Evolutionary conservation across 2,888 invertebrate species (phyloP).

Genomic region (Drosophila rubida): DNA sequence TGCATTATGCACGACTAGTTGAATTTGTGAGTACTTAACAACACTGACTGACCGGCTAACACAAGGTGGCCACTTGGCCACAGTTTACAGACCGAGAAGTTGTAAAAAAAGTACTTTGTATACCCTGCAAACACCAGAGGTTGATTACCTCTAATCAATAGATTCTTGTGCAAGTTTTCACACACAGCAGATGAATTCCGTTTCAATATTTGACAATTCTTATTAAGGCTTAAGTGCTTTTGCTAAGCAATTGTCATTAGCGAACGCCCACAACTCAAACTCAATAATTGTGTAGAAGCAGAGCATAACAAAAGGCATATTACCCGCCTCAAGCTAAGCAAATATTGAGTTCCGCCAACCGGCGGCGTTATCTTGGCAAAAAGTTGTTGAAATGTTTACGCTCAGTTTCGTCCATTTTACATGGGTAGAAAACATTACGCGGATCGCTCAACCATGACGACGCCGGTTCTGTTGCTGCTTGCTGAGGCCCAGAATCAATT

Average conservation of each 20-base stretch:
- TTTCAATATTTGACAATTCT: neutral
- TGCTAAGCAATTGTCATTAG: neutral
- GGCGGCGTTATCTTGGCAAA: slow-evolving; percentile 31
- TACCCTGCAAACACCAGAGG: slow-evolving; percentile 32
- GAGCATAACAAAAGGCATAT: slow-evolving; percentile 1
- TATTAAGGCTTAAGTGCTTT: slow-evolving; percentile 3
- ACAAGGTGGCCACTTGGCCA: slow-evolving; percentile 52
- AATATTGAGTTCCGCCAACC: neutral
- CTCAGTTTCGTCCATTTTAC: slow-evolving; percentile 70
- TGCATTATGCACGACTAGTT: slow-evolving; percentile 34
- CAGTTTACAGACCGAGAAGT: slow-evolving; percentile 47
- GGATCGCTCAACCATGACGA: slow-evolving; percentile 61
- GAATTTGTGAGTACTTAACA: slow-evolving; percentile 28
- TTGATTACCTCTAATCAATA: too few relatives aligned
- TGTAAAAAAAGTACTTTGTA: neutral
- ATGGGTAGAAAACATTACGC: slow-evolving; percentile 54
- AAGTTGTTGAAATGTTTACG: slow-evolving; percentile 73
- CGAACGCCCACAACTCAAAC: neutral
- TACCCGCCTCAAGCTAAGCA: neutral
- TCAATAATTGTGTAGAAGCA: neutral
- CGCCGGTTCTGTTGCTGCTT: slow-evolving; percentile 53
- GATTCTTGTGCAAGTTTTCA: too few relatives aligned
- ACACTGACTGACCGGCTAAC: slow-evolving; percentile 45
- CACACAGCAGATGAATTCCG: neutral
- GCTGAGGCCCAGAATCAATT: slow-evolving; percentile 69